Evolutionary conservation across 1,140 invertebrate genomes (phyloP).

Genomic region (Anagrus nilaparvatae): DNA sequence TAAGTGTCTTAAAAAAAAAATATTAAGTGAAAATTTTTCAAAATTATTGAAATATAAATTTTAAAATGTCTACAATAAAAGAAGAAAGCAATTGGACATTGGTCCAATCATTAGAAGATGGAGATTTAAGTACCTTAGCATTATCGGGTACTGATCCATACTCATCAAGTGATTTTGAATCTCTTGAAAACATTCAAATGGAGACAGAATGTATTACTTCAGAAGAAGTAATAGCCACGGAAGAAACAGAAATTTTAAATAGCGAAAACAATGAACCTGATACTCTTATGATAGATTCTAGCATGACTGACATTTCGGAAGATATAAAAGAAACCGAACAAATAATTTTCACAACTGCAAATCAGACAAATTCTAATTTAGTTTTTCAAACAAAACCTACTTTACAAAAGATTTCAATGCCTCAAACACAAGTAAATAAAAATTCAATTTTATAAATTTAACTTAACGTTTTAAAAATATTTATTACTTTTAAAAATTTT

Average conservation of each 20-base stretch:
- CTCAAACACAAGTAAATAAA: constrained; percentile 26
- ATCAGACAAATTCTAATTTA: constrained; percentile 34
- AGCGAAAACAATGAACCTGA: constrained; percentile 24
- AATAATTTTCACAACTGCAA: constrained; percentile 32
- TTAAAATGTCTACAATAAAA: constrained; percentile 34
- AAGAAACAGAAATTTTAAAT: constrained; percentile 24
- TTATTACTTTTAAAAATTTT: constrained; percentile 7
- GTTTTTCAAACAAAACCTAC: constrained; percentile 39
- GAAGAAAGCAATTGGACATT: constrained; percentile 27
- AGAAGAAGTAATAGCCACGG: constrained; percentile 37
- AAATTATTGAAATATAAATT: constrained; percentile 9
- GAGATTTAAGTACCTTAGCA: constrained; percentile 30
- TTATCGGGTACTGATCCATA: constrained; percentile 32
- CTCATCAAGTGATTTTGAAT: constrained; percentile 33
- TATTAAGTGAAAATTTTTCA: background rate
- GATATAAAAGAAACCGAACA: constrained; percentile 28
- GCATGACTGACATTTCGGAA: constrained; percentile 32
- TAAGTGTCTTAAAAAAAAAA: background rate
- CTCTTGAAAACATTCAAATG: constrained; percentile 37
- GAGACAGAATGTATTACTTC: constrained; percentile 40
- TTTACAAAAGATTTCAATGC: constrained; percentile 32
- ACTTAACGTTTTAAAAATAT: constrained; percentile 9
- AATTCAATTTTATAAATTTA: constrained; percentile 1
- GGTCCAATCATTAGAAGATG: constrained; percentile 29
- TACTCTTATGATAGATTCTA: constrained; percentile 32